Conservation (phyloP, 2,888 invertebrate species). For the Minunthozetes semirufus region DNA sequence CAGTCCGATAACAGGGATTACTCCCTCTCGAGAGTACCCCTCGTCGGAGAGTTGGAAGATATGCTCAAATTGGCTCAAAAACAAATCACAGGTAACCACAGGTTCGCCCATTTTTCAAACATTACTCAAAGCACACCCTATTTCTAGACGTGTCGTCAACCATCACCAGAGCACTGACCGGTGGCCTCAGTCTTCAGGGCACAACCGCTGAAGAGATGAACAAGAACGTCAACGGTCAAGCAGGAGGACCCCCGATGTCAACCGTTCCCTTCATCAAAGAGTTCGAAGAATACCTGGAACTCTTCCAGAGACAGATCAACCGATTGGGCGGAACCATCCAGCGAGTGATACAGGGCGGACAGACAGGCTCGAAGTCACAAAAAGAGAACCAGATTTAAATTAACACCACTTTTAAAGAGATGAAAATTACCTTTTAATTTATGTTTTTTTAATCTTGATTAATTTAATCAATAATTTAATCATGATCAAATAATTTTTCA, state of each 20-base stretch:
- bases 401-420: too few species aligned
- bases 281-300: neutral
- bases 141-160: conserved; percentile 9
- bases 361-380: neutral
- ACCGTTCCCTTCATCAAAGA: neutral
- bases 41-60: neutral
- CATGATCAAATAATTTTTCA: too few species aligned
- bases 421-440: too few species aligned
- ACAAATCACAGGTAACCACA: neutral
- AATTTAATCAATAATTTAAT: too few species aligned
- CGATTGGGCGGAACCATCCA: neutral
- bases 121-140: neutral
- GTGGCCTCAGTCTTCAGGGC: neutral
- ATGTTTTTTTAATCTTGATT: too few species aligned
- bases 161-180: neutral
- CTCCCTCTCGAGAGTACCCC: neutral
- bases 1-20: neutral
- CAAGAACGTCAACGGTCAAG: neutral
- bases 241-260: neutral
- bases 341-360: neutral
- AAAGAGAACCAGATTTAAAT: too few species aligned
- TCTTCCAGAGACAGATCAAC: conserved; percentile 1
- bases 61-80: neutral
- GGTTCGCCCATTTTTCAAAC: neutral
- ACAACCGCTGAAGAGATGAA: conserved; percentile 7